Evolutionary conservation across 1,140 invertebrate genomes (phyloP), one percentile per base, ranked within the genome.

Genomic region (Neodiprion lecontei): DNA sequence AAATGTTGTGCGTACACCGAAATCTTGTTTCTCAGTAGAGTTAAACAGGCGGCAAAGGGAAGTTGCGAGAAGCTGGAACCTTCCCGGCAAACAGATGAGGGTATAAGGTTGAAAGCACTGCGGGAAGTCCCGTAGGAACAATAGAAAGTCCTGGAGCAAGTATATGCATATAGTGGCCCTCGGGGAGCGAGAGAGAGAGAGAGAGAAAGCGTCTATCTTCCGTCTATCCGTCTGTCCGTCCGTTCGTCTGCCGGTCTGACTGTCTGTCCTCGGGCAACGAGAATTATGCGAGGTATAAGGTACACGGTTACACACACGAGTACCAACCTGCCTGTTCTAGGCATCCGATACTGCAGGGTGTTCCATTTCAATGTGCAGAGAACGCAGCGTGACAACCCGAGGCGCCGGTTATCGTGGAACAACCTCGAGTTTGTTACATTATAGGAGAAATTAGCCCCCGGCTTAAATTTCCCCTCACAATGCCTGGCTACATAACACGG

Each of bases 71-170:
- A 40, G 28, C 28, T 40, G 2, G 28, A 40, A 40, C 28, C 28
- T 40, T 40, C 28, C 28, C 28, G 28, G 28, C 28, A 40, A 40
- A 40, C 28, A 40, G 28, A 40, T 40, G 28, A 40, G 28, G 28
- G 28, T 40, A 40, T 40, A 40, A 40, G 28, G 28, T 40, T 12
- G 53, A 61, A 40, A 40, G 28, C 28, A 40, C 28, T 40, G 11
- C 53, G 53, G 9, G 4, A 61, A 61, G 53, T 61, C 53, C 53
- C 53, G n/a, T 17, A 61, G 53, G 53, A 61, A 61, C 53, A 61
- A 61, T 61, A 17, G 53, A 17, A 61, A 61, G 53, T 61, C 53
- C 53, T 61, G 53, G 53, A 61, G 53, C 53, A 17, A 61, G 53
- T 40, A 40, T 40, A 40, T 40, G 53, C 28, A 40, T 40, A 40